Base-by-base conservation (phyloP, 2,113 vertebrate genomes). In the Thymallus thymallus region DNA sequence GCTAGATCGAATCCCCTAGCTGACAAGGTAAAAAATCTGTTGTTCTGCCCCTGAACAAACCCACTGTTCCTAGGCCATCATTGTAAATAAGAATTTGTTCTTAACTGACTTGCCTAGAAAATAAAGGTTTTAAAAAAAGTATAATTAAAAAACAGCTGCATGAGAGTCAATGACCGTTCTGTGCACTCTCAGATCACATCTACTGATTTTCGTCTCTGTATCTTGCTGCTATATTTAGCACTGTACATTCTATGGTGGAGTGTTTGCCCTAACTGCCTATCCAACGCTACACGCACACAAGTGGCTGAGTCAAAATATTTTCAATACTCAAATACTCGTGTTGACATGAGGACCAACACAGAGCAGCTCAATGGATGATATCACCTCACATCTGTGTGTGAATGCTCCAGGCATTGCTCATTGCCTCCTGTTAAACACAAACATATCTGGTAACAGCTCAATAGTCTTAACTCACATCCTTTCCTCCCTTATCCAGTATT, bases 211-310 rank as follows among this genome's bases (percentile, higher is more conserved):
- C 9, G 35, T 4, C 5, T 51, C 72, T 7, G 26, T 4, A 30
- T 18, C 24, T 2, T 0, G 13, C 9, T n/a, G 76, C 83, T 87
- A 84, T 76, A 79, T 85, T 85, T 85, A 88, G 84, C 74, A 2
- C 32, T 45, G 71, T 18, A 73, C 45, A 66, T 61, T 64, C n/a
- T 26, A 30, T 41, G 65, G 66, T 14, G 30, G 51, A 79, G 82
- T 69, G 73, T 70, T 81, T 60, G 64, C 81, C 61, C 58, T 32
- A 26, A 23, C 30, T 71, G 60, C 9, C 76, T 45, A 60, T 66
- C 70, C 18, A 26, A 26, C 26, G 2, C 26, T 26, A 26, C 26
- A 26, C 2, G 26, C 26, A 26, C 26, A 26, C 26, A 46, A 73
- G 23, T 46, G 58, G 22, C n/a, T 13, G 5, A 10, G n/a, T 24